A percentile compares a stretch with the other conserved stretches of the same genome.
These are phyloP conservation scores for Nanger granti DNA, from an alignment of 2,113 vertebrate genomes.

Conservation along the genomic window DNA sequence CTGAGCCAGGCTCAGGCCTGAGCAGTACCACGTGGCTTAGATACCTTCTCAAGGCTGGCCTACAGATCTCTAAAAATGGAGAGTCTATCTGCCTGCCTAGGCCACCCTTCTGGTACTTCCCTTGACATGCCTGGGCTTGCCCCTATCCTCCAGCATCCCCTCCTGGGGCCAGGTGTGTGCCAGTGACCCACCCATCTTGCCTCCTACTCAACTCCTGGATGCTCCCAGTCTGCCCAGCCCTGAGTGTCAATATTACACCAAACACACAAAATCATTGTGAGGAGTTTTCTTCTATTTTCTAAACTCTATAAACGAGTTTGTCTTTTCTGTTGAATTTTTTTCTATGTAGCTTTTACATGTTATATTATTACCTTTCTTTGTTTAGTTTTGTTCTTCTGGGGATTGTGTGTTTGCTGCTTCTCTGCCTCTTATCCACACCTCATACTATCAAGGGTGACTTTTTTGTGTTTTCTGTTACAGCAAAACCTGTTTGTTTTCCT, in stretches of 20 bases:
- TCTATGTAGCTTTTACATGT: not conserved
- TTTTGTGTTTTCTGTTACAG: not conserved
- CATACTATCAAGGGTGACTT: not conserved
- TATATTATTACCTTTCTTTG: not conserved
- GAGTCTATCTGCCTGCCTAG: not conserved
- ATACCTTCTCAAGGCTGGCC: not conserved
- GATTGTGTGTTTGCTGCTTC: not conserved
- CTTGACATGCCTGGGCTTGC: not conserved
- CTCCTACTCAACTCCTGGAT: not conserved
- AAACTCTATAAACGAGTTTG: not conserved
- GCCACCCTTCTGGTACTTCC: not conserved
- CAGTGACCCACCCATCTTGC: not conserved
- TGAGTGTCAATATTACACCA: slow-evolving; percentile 46
- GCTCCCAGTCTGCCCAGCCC: not conserved
- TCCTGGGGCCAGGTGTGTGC: not conserved
- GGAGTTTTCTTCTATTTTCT: not conserved
- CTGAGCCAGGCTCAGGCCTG: not conserved
- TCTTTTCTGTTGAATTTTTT: not conserved
- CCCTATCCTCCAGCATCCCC: not conserved
- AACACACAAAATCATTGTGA: not conserved
- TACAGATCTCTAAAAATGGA: not conserved
- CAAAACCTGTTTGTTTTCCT: not conserved
- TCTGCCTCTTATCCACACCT: not conserved
- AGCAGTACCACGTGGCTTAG: not conserved
- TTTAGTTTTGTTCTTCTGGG: not conserved